Evolutionary conservation across 2,888 invertebrate genomes (phyloP).

Genomic region (Polydrusus pterygomalis): DNA sequence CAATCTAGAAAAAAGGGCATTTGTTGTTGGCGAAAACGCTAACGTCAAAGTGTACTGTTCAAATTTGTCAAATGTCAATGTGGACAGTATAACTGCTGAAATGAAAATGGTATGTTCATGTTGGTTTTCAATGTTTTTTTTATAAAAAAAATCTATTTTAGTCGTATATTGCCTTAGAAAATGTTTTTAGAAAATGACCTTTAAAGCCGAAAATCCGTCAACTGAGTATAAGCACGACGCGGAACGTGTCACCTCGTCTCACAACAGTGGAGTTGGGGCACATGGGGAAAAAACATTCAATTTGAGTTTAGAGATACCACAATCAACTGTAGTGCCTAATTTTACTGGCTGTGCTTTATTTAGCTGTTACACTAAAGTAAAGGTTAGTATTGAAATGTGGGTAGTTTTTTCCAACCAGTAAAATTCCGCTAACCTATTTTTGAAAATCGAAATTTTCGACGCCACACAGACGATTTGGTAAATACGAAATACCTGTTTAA

Average conservation of each 20-base stretch:
- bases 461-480: too few species aligned
- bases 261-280: conserved; percentile 61
- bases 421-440: too few species aligned
- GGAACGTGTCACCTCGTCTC: conserved; percentile 47
- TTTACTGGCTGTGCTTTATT: conserved; percentile 57
- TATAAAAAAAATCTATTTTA: too few species aligned
- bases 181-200: conserved; percentile 54
- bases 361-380: conserved; percentile 48
- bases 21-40: conserved; percentile 85
- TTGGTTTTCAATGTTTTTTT: neutral
- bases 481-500: too few species aligned
- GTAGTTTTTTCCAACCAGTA: neutral
- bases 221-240: conserved; percentile 52
- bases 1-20: conserved; percentile 82
- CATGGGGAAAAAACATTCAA: conserved; percentile 62
- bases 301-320: conserved; percentile 59
- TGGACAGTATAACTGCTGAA: conserved; percentile 78
- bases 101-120: conserved; percentile 77
- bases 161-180: neutral
- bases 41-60: conserved; percentile 82
- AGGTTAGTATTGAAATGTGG: conserved; percentile 47
- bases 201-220: conserved; percentile 52
- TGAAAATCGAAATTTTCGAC: too few species aligned
- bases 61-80: conserved; percentile 82
- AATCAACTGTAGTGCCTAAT: conserved; percentile 57